phyloP scores from a whole-genome alignment of 2,113 vertebrate genomes.

The Phalacrocorax aristotelis region DNA sequence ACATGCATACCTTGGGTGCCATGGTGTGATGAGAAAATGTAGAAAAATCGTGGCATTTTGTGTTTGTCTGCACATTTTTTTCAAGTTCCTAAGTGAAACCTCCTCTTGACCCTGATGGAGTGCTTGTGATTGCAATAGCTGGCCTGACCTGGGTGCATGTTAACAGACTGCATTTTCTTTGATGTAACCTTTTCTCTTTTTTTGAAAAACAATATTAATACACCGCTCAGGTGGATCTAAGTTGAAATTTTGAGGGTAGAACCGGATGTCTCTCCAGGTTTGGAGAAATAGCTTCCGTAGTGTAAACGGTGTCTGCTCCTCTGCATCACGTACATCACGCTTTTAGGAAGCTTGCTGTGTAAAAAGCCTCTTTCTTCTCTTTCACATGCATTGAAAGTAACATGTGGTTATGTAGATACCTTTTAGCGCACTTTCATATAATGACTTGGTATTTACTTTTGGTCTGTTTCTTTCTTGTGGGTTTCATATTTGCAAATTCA shows the following conservation, averaged over 20 bases:
- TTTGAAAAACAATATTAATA: background rate
- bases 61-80: background rate
- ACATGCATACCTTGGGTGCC: background rate
- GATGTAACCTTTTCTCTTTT: background rate
- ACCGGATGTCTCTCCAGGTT: background rate
- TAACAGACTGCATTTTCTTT: background rate
- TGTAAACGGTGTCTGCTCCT: background rate
- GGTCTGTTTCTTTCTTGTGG: background rate
- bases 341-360: background rate
- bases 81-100: background rate
- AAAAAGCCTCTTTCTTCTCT: background rate
- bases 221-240: background rate
- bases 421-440: background rate
- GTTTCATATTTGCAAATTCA: background rate
- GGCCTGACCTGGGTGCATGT: background rate
- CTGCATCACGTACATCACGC: background rate
- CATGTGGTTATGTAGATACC: background rate
- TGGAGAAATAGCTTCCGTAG: background rate
- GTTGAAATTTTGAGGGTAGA: background rate
- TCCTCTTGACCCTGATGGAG: background rate
- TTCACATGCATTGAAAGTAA: background rate
- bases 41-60: background rate
- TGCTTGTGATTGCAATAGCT: background rate
- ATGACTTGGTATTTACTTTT: background rate
- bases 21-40: background rate